Evolutionary conservation across 2,888 invertebrate species (phyloP), one percentile per base, ranked within the genome.

Genomic region (Apodemia mormo): DNA sequence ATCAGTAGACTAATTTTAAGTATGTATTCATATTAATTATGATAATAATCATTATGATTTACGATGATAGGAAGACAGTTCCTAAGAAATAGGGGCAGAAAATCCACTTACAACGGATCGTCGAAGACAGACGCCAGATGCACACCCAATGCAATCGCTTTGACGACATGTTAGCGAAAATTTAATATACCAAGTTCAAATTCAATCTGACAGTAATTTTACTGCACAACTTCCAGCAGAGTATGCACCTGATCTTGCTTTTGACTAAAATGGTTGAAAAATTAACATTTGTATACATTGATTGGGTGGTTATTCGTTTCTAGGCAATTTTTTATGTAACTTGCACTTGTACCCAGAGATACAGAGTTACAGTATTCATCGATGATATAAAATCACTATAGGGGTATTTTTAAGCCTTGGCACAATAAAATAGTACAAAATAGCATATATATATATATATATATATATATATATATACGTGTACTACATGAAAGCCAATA

Each of bases 161-260:
- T 77, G 77, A 73, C 73, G 75, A 76, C 72, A 71, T 73, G 75
- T 76, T 76, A 73, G 73, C 76, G 77, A 69, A 74, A 75, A 77
- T 74, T 74, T 74, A 76, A 76, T 77, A 76, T 75, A 73, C 70
- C 69, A 71, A 72, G 68, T 69, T 30, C 66, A 69, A 68, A 71
- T 73, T 70, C 69, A 70, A 74, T 72, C 58, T 45, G 49, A 30
- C 22, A 43, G 66, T 72, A 70, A 73, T 69, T 69, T 68, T 68
- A 66, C 71, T 71, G 66, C 37, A 37, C 54, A 2, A 33, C 29
- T 52, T 66, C 66, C 33, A 30, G 49, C 33, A 52, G 12, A 45
- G 30, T 29, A 56, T 22, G 29, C 58, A 61, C 58, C 58, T 61
- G 58, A 61, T 6, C 12, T 12, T 9, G 33, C 12, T 33, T 61